Evolutionary conservation across 2,888 invertebrate species (phyloP).

Genomic region (Drosophila stalkeri): DNA sequence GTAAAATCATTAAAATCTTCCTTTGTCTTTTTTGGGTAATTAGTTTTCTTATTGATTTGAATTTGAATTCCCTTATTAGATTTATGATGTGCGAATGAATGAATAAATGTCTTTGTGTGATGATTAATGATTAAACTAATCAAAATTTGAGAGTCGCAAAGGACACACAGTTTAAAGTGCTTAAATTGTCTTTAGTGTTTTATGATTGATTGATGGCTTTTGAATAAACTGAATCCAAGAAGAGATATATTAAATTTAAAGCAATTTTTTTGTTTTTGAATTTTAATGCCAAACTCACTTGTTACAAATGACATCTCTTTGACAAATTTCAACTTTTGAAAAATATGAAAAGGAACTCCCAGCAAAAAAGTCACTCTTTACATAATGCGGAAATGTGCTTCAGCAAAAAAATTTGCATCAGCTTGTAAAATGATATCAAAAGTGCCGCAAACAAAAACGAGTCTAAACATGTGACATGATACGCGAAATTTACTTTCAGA

Average conservation of each 20-base stretch:
- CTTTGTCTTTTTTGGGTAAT: background rate
- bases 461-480: background rate
- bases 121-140: conserved; percentile 6
- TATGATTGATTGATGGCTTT: background rate
- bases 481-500: background rate
- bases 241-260: no score
- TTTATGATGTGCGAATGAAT: background rate
- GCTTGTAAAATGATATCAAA: background rate
- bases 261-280: background rate
- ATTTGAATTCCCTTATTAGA: background rate
- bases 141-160: background rate
- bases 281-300: background rate
- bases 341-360: background rate
- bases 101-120: background rate
- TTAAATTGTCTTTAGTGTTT: background rate
- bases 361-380: no score
- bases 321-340: background rate
- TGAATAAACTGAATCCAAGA: background rate
- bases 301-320: background rate
- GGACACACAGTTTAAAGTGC: background rate
- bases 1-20: background rate
- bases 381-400: background rate
- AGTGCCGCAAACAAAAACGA: no score
- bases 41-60: background rate
- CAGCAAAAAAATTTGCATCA: background rate